A percentile compares a stretch with the other conserved stretches of the same genome.
Conservation (phyloP, 1,140 invertebrate species). For the Pseudomyrmex concolor region DNA sequence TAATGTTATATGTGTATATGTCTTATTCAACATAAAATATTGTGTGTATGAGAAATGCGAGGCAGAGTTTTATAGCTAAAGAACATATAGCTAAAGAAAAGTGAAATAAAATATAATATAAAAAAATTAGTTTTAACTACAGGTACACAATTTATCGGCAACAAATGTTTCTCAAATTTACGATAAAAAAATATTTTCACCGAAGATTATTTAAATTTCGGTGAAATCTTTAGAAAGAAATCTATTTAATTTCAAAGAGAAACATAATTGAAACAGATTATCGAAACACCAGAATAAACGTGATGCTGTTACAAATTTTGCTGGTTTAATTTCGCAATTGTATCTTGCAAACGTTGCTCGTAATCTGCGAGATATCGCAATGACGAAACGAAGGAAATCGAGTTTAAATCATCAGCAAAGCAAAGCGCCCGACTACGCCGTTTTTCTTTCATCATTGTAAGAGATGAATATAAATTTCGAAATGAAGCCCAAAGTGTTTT, state of each 20-base stretch:
- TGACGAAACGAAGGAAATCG: slow-evolving; percentile 29
- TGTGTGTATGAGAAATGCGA: no score
- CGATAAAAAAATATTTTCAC: not conserved
- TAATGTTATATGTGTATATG: no score
- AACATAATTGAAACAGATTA: not conserved
- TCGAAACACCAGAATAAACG: not conserved
- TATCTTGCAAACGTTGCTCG: not conserved
- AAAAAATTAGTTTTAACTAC: not conserved
- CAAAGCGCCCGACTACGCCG: not conserved
- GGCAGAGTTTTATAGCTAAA: not conserved
- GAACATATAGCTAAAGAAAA: not conserved
- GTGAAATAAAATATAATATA: not conserved
- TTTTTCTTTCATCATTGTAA: slow-evolving; percentile 1
- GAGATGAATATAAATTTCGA: slow-evolving; percentile 26
- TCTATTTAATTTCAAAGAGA: slow-evolving; percentile 16
- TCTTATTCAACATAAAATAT: no score
- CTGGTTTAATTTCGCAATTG: slow-evolving; percentile 21
- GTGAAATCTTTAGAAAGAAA: not conserved
- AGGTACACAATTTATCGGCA: not conserved
- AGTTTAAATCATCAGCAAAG: slow-evolving; percentile 21
- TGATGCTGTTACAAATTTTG: slow-evolving; percentile 36
- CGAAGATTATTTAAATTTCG: not conserved
- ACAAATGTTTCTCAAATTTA: no score
- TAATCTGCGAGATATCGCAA: slow-evolving; percentile 24
- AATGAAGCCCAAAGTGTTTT: not conserved